Conservation (phyloP, 1,140 invertebrate genomes). For the Heliothis subflexa region DNA sequence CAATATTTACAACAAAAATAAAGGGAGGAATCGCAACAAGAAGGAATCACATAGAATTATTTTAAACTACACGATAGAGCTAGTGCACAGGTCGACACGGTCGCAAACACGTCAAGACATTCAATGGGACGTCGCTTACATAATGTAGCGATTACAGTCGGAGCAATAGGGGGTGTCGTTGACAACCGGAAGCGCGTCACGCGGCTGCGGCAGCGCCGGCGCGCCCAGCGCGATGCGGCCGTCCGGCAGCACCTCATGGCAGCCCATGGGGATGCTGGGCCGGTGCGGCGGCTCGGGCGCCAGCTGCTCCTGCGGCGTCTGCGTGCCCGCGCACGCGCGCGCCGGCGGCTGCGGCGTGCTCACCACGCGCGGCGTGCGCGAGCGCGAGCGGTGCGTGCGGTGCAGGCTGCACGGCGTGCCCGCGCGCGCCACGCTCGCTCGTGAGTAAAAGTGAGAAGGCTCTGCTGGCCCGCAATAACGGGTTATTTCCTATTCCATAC, state of each 20-base stretch:
- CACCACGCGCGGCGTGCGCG: slow-evolving; percentile 62
- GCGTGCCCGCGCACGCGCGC: slow-evolving; percentile 61
- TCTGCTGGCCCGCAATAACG: slow-evolving; percentile 75
- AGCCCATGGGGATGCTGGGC: slow-evolving; percentile 83
- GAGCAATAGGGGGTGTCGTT: slow-evolving; percentile 89
- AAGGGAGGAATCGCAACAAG: slow-evolving; percentile 87
- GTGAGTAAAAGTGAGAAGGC: slow-evolving; percentile 81
- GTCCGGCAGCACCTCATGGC: slow-evolving; percentile 75
- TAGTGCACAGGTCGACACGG: slow-evolving; percentile 81
- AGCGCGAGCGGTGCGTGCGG: slow-evolving; percentile 66
- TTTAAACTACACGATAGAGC: slow-evolving; percentile 62
- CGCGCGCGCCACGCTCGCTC: slow-evolving; percentile 80
- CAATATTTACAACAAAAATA: slow-evolving; percentile 49
- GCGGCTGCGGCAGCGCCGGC: slow-evolving; percentile 66
- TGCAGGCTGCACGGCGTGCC: slow-evolving; percentile 71
- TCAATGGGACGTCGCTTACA: slow-evolving; percentile 88
- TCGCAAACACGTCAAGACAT: slow-evolving; percentile 85
- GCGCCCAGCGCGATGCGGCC: slow-evolving; percentile 75
- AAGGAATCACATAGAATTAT: slow-evolving; percentile 50
- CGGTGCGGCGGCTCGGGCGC: slow-evolving; percentile 76
- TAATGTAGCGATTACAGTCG: slow-evolving; percentile 91
- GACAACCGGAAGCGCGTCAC: slow-evolving; percentile 70
- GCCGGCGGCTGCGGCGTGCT: slow-evolving; percentile 51
- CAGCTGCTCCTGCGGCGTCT: slow-evolving; percentile 65
- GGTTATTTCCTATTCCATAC: slow-evolving; percentile 51